Evolutionary conservation across 2,797 vertebrate genomes (phyloP).

Genomic region (Sandelia bainsii): DNA sequence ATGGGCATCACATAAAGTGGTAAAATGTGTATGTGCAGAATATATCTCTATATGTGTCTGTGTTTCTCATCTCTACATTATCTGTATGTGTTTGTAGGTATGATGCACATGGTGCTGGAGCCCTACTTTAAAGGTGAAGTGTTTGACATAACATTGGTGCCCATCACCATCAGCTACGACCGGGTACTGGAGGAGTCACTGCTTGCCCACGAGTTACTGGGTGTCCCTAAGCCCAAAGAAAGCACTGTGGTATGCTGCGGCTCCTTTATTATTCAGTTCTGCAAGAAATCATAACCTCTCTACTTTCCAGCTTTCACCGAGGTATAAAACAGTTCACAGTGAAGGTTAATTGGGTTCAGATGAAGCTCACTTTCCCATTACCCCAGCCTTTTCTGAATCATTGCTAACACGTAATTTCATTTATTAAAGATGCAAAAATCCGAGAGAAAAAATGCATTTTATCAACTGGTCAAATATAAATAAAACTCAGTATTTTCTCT

Average conservation of each 20-base stretch:
- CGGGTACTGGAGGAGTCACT: slow-evolving; percentile 94
- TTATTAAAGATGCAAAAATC: not conserved
- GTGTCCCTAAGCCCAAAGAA: slow-evolving; percentile 95
- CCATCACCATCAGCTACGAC: slow-evolving; percentile 97
- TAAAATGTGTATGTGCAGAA: not conserved
- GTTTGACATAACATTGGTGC: slow-evolving; percentile 92
- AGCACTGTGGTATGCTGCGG: slow-evolving; percentile 85
- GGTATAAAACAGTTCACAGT: not conserved
- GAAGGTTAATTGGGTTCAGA: not conserved
- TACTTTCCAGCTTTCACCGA: not conserved
- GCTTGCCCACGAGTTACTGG: slow-evolving; percentile 92
- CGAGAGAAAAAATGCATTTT: not conserved
- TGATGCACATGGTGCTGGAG: slow-evolving; percentile 96
- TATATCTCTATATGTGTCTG: not conserved
- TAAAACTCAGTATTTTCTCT: slow-evolving; percentile 13
- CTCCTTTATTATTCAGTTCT: not conserved
- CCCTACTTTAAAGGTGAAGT: slow-evolving; percentile 96
- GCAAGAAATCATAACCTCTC: not conserved
- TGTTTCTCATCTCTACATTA: slow-evolving; percentile 8
- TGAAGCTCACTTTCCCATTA: not conserved
- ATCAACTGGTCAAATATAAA: not conserved
- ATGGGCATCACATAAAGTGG: not conserved
- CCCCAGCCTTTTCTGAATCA: not conserved
- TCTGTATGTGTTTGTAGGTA: slow-evolving; percentile 84
- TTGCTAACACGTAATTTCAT: not conserved